Evolutionary conservation across 2,888 invertebrate genomes (phyloP).

Genomic region (Agrenia bidenticulata): DNA sequence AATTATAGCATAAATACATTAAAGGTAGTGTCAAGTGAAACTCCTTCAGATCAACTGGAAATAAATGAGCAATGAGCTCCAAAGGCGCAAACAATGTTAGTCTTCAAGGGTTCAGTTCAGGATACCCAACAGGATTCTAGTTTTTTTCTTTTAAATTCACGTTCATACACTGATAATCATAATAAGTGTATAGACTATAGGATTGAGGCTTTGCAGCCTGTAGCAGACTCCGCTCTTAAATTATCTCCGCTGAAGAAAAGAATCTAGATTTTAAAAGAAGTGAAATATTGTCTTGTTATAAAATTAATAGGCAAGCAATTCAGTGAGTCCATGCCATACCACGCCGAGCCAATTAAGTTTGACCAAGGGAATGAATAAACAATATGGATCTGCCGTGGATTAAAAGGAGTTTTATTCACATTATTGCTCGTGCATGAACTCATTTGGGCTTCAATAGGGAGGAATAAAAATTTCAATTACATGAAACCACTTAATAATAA

Average conservation of each 20-base stretch:
- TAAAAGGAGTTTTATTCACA: background rate
- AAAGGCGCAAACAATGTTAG: no score
- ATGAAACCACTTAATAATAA: no score
- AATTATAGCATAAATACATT: constrained; percentile 8
- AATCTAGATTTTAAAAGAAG: constrained; percentile 16
- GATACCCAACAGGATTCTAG: no score
- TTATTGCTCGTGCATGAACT: background rate
- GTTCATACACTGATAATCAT: no score
- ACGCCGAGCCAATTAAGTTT: constrained; percentile 18
- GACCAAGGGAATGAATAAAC: constrained; percentile 4
- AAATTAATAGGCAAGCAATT: constrained; percentile 22
- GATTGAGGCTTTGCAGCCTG: no score
- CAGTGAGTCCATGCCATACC: constrained; percentile 12
- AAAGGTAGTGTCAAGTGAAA: constrained; percentile 17
- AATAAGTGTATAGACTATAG: no score
- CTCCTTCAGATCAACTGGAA: constrained; percentile 27
- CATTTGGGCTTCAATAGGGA: no score
- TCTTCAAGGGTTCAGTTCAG: no score
- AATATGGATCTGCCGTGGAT: constrained; percentile 6
- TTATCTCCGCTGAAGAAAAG: background rate
- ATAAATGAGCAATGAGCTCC: constrained; percentile 21
- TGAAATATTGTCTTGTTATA: constrained; percentile 42
- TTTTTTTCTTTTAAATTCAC: no score
- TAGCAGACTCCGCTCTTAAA: no score
- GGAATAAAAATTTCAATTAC: no score